Evolutionary conservation across 2,888 invertebrate species (phyloP).

Genomic region (Megastigmus dorsalis): DNA sequence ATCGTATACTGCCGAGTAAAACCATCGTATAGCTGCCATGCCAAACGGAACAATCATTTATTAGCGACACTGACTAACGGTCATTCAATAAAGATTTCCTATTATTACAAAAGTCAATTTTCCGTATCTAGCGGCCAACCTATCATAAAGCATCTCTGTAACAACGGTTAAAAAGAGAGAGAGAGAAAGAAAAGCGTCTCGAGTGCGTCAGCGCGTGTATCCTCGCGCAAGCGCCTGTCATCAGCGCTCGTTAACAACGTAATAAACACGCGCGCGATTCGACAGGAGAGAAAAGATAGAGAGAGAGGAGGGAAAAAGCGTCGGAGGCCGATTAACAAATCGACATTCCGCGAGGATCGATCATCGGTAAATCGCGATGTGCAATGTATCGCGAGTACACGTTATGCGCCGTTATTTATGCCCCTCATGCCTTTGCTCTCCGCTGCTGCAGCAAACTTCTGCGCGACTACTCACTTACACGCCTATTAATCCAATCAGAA

Average conservation of each 20-base stretch:
- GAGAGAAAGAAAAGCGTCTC: not conserved
- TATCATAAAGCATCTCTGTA: not conserved
- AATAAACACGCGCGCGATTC: no score
- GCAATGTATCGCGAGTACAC: no score
- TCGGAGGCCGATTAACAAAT: slow-evolving; percentile 10
- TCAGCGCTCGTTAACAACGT: no score
- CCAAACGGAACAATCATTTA: no score
- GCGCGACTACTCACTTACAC: slow-evolving; percentile 58
- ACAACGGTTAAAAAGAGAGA: not conserved
- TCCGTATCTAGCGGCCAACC: not conserved
- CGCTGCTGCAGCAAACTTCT: not conserved
- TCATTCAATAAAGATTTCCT: not conserved
- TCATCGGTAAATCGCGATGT: slow-evolving; percentile 16
- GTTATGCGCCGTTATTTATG: slow-evolving; percentile 38
- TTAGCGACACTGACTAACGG: no score
- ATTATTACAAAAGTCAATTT: not conserved
- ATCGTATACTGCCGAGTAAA: no score
- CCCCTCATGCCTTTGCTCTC: not conserved
- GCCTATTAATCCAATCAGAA: slow-evolving; percentile 59
- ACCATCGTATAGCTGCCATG: no score
- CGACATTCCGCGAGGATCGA: slow-evolving; percentile 26
- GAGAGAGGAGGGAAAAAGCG: not conserved
- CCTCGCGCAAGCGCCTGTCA: no score
- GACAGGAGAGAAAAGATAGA: no score
- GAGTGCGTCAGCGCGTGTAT: no score